Evolutionary conservation across 1,140 invertebrate genomes (phyloP).

Genomic region (Drosophila chauvacae): DNA sequence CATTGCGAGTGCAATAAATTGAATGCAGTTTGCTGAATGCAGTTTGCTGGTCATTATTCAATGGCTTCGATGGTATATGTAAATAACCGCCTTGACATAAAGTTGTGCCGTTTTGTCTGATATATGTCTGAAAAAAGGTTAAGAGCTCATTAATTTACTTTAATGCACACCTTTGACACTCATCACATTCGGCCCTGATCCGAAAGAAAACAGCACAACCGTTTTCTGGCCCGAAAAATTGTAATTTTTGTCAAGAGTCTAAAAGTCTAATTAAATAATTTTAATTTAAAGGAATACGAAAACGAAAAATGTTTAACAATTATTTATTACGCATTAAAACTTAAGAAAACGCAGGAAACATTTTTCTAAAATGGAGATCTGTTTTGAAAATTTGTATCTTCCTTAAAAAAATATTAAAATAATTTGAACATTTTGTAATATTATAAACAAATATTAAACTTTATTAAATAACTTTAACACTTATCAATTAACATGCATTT

Average conservation of each 20-base stretch:
- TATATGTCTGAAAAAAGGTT: slow-evolving; percentile 45
- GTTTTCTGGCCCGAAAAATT: slow-evolving; percentile 2
- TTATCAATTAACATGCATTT: too few species aligned
- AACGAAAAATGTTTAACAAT: neutral
- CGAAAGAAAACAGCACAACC: neutral
- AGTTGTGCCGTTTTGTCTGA: slow-evolving; percentile 26
- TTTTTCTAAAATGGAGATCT: too few species aligned
- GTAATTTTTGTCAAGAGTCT: neutral
- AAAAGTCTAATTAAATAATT: too few species aligned
- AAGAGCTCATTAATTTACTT: slow-evolving; percentile 49
- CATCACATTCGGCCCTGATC: slow-evolving; percentile 20
- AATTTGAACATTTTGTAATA: too few species aligned
- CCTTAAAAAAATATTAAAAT: too few species aligned
- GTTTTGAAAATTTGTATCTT: too few species aligned
- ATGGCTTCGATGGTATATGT: slow-evolving; percentile 8
- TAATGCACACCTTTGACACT: slow-evolving; percentile 50
- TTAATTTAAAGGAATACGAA: neutral
- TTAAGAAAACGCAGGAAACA: neutral
- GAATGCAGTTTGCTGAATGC: slow-evolving; percentile 35
- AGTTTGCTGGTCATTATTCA: slow-evolving; percentile 29
- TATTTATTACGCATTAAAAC: neutral
- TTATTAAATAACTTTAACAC: too few species aligned
- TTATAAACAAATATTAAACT: too few species aligned
- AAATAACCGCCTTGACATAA: slow-evolving; percentile 34
- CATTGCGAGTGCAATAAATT: slow-evolving; percentile 58